These are phyloP conservation scores for Hymenopus coronatus DNA, from an alignment of 2,888 invertebrate species.

Conservation along the genomic window DNA sequence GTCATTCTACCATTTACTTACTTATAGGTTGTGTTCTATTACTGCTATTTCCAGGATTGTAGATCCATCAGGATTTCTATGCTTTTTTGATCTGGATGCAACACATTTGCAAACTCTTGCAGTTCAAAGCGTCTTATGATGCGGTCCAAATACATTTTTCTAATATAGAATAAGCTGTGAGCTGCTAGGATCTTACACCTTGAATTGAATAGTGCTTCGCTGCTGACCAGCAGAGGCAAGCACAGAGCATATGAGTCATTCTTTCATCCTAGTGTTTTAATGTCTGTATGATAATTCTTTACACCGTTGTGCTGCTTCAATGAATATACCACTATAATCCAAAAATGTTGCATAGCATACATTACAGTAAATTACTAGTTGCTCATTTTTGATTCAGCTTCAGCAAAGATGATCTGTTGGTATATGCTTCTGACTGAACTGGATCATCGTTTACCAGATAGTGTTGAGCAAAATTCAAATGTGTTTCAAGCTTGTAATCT, in stretches of 20 bases:
- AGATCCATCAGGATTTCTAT: conserved; percentile 67
- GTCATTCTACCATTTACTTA: conserved; percentile 97
- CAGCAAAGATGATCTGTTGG: conserved; percentile 90
- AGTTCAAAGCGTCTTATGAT: conserved; percentile 91
- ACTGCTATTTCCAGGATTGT: conserved; percentile 95
- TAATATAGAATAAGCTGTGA: conserved; percentile 91
- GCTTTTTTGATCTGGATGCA: conserved; percentile 95
- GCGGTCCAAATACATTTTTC: conserved; percentile 97
- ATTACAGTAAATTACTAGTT: conserved; percentile 94
- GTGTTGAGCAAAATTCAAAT: conserved; percentile 91
- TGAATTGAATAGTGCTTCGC: conserved; percentile 95
- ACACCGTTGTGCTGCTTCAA: conserved; percentile 80
- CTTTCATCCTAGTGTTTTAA: conserved; percentile 90
- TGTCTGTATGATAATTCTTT: conserved; percentile 88
- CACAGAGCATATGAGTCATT: conserved; percentile 92
- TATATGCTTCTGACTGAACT: conserved; percentile 93
- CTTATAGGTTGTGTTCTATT: conserved; percentile 97
- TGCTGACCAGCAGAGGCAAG: conserved; percentile 95
- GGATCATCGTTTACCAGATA: conserved; percentile 96
- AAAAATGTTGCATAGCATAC: conserved; percentile 95
- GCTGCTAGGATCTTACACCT: conserved; percentile 94
- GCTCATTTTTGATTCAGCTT: conserved; percentile 93
- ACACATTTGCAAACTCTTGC: conserved; percentile 87
- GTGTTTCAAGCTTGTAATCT: conserved; percentile 95
- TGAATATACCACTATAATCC: conserved; percentile 91